Evolutionary conservation across 2,113 vertebrate species (phyloP).

Genomic region (Castor canadensis): DNA sequence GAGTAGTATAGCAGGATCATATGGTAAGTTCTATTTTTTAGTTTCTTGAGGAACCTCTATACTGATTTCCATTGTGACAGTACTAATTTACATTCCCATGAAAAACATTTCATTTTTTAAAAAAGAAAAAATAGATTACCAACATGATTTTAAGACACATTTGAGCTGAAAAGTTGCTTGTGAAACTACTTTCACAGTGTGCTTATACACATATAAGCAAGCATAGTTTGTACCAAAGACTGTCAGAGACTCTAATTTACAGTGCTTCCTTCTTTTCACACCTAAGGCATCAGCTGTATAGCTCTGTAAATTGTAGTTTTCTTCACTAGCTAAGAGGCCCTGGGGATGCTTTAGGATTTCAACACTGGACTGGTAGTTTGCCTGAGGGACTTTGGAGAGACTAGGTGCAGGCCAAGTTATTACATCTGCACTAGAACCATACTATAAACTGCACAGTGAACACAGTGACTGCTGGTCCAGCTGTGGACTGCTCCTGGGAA

Average conservation of each 20-base stretch:
- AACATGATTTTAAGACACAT: slow-evolving; percentile 8
- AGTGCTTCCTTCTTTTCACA: not conserved
- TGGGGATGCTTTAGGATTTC: not conserved
- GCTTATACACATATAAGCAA: not conserved
- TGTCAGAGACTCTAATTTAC: not conserved
- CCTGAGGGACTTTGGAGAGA: not conserved
- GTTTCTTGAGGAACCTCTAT: too few relatives aligned
- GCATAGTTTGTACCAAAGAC: not conserved
- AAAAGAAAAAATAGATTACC: slow-evolving; percentile 50
- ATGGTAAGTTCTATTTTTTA: too few relatives aligned
- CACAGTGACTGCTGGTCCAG: not conserved
- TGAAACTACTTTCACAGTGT: not conserved
- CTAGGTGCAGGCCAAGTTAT: not conserved
- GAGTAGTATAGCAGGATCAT: too few relatives aligned
- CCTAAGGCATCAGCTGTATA: not conserved
- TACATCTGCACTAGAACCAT: slow-evolving; percentile 36
- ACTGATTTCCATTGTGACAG: too few relatives aligned
- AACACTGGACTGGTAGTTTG: not conserved
- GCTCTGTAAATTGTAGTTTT: not conserved
- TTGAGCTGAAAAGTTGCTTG: not conserved
- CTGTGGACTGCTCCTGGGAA: not conserved
- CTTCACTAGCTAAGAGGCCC: not conserved
- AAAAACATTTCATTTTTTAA: slow-evolving; percentile 44
- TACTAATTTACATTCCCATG: not conserved
- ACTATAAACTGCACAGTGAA: not conserved